phyloP scores from a whole-genome alignment of 2,797 vertebrate species.

The Cirrhinus molitorella region DNA sequence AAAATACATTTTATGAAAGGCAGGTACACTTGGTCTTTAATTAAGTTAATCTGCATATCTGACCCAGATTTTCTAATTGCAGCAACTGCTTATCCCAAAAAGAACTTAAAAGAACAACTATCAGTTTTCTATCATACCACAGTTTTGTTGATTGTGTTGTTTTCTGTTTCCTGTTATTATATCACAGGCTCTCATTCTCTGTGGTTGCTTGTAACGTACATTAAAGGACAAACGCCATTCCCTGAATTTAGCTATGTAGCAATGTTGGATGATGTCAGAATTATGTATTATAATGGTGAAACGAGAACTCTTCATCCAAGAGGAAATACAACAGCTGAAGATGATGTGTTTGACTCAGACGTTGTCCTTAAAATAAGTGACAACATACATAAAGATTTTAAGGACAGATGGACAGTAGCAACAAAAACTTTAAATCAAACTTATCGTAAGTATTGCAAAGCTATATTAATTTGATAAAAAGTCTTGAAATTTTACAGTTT shows the following conservation, averaged over 20 bases:
- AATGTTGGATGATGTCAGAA: constrained; percentile 5
- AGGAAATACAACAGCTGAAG: constrained; percentile 17
- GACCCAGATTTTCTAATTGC: no score
- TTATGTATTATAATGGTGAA: background rate
- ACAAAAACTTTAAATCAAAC: background rate
- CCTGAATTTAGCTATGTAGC: background rate
- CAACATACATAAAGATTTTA: background rate
- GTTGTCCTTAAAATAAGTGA: background rate
- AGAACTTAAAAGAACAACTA: no score
- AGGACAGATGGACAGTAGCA: background rate
- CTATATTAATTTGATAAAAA: no score
- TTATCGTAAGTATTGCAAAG: background rate
- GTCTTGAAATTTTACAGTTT: no score
- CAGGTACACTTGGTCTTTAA: no score
- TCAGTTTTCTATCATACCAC: no score
- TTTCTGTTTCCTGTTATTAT: no score
- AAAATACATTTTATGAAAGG: no score
- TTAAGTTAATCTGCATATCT: no score
- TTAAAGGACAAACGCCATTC: background rate
- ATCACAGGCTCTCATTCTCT: no score
- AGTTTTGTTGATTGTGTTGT: no score
- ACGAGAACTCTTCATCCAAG: background rate
- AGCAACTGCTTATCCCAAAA: no score
- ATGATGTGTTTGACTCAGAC: background rate
- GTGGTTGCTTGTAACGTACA: background rate